Evolutionary conservation across 2,888 invertebrate species (phyloP).

Genomic region (Caradrina clavipalpis): DNA sequence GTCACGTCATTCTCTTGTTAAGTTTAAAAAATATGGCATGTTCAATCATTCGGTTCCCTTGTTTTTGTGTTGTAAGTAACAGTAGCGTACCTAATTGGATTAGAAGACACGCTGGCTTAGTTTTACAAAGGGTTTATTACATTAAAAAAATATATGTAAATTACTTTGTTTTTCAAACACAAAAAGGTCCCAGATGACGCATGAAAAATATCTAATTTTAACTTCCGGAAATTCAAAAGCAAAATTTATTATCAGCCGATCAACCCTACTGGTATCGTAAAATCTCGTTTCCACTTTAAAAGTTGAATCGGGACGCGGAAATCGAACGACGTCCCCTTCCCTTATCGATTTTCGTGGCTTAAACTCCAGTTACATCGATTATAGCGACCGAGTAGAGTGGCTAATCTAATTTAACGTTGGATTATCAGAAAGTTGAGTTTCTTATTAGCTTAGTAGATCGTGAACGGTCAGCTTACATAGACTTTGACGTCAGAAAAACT

Average conservation of each 20-base stretch:
- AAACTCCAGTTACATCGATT: conserved; percentile 52
- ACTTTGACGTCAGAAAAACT: conserved; percentile 34
- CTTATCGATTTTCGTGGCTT: conserved; percentile 39
- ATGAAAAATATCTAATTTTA: conserved; percentile 14
- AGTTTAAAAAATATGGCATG: conserved; percentile 37
- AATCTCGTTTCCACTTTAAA: conserved; percentile 64
- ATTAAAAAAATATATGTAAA: conserved; percentile 4
- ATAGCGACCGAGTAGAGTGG: conserved; percentile 13
- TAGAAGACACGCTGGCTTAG: conserved; percentile 32
- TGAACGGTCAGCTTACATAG: conserved; percentile 20
- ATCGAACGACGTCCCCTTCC: conserved; percentile 40
- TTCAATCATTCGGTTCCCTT: conserved; percentile 41
- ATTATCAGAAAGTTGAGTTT: conserved; percentile 35
- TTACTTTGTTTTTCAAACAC: background rate
- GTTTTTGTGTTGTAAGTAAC: conserved; percentile 30
- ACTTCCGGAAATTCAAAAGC: conserved; percentile 23
- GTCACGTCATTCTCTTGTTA: conserved; percentile 11
- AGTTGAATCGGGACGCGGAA: conserved; percentile 59
- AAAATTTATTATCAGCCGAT: conserved; percentile 40
- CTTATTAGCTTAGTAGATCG: conserved; percentile 52
- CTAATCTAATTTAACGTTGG: conserved; percentile 49
- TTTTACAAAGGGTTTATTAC: conserved; percentile 43
- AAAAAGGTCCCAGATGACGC: background rate
- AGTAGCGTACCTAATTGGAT: conserved; percentile 44
- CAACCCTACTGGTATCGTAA: conserved; percentile 50